Evolutionary conservation across 1,140 invertebrate genomes (phyloP).

Genomic region (Pygmarrhopalites habei): DNA sequence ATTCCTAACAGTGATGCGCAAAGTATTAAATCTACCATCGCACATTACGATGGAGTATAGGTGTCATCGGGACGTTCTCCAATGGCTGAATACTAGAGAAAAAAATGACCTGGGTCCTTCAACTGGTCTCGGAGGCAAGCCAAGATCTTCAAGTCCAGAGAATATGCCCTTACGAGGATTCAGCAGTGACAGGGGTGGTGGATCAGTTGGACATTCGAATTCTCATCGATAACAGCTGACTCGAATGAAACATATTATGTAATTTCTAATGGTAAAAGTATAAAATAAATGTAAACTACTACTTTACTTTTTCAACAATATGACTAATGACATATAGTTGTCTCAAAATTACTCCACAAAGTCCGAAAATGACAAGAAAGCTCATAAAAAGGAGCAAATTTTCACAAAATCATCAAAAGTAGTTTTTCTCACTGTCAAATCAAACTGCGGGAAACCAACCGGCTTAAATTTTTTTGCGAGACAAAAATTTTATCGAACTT

Average conservation of each 20-base stretch:
- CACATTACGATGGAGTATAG: constrained; percentile 87
- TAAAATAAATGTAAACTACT: too few species aligned
- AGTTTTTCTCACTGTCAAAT: too few species aligned
- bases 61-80: constrained; percentile 32
- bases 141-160: constrained; percentile 21
- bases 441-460: too few species aligned
- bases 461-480: too few species aligned
- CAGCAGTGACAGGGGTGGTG: constrained; percentile 13
- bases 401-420: too few species aligned
- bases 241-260: not conserved
- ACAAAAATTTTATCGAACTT: too few species aligned
- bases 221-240: constrained; percentile 31
- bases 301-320: too few species aligned
- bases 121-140: constrained; percentile 14
- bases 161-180: constrained; percentile 1
- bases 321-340: too few species aligned
- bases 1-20: constrained; percentile 83
- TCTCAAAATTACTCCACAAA: constrained; percentile 29
- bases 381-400: too few species aligned
- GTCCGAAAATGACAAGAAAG: too few species aligned
- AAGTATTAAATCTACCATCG: constrained; percentile 87
- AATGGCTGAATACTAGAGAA: constrained; percentile 35
- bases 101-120: not conserved
- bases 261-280: too few species aligned
- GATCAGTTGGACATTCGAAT: constrained; percentile 18